Evolutionary conservation across 1,140 invertebrate genomes (phyloP).

Genomic region (Spodoptera frugiperda): DNA sequence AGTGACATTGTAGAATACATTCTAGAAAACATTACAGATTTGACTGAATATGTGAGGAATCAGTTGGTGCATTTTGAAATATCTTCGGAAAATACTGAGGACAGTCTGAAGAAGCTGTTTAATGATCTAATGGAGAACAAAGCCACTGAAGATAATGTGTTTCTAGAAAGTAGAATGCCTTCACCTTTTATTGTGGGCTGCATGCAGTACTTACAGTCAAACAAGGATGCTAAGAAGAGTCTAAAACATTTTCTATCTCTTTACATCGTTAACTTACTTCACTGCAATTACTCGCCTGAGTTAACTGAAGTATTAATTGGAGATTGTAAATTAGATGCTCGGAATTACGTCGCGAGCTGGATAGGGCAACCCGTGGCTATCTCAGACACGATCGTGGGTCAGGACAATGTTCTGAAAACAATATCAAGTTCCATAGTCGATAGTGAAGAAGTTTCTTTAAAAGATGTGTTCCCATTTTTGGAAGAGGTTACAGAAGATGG

Average conservation of each 20-base stretch:
- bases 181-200: constrained; percentile 80
- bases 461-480: constrained; percentile 67
- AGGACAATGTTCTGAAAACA: constrained; percentile 66
- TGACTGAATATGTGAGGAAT: constrained; percentile 67
- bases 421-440: constrained; percentile 74
- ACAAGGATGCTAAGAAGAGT: constrained; percentile 71
- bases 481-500: constrained; percentile 59
- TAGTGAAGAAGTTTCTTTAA: constrained; percentile 62
- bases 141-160: constrained; percentile 67
- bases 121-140: constrained; percentile 76
- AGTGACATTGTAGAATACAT: constrained; percentile 76
- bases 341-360: constrained; percentile 79
- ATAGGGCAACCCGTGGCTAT: constrained; percentile 64
- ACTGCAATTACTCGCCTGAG: constrained; percentile 79
- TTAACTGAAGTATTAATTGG: constrained; percentile 78
- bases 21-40: constrained; percentile 65
- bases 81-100: constrained; percentile 62
- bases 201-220: constrained; percentile 71
- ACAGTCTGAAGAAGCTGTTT: constrained; percentile 75
- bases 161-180: constrained; percentile 77
- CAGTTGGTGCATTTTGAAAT: constrained; percentile 74
- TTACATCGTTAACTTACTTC: constrained; percentile 78
- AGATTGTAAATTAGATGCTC: constrained; percentile 73
- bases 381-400: constrained; percentile 60
- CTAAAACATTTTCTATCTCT: constrained; percentile 76